phyloP scores from a whole-genome alignment of 2,888 invertebrate genomes.

The Eupeodes latifasciatus region DNA sequence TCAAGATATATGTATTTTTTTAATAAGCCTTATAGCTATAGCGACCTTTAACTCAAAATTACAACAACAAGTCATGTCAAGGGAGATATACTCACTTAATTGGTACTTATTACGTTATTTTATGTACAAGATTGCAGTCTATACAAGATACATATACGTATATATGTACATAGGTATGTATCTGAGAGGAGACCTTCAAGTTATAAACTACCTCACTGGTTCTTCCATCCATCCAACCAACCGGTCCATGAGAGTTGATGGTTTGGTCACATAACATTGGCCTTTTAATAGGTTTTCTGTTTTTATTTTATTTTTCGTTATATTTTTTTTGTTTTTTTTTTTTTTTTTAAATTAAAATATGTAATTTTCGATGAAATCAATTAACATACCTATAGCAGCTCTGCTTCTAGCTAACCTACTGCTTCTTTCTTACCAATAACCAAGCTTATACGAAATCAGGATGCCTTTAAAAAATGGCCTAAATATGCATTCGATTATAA shows the following conservation, averaged over 20 bases:
- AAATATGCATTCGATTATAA: conserved; percentile 22
- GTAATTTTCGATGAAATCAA: conserved; percentile 48
- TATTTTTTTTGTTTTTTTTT: not conserved
- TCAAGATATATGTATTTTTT: not conserved
- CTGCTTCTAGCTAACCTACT: not conserved
- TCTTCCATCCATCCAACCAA: conserved; percentile 40
- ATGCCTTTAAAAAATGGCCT: conserved; percentile 22
- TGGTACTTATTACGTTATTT: conserved; percentile 59
- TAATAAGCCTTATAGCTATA: conserved; percentile 12
- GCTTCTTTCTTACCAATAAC: not conserved
- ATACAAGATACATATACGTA: not conserved
- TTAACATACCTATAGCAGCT: conserved; percentile 16
- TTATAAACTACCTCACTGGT: conserved; percentile 49
- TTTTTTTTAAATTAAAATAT: conserved; percentile 26
- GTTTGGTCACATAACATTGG: conserved; percentile 55
- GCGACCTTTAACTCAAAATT: conserved; percentile 44
- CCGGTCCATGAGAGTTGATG: conserved; percentile 36
- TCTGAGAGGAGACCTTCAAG: conserved; percentile 56
- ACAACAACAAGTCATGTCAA: conserved; percentile 59
- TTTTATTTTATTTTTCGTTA: conserved; percentile 1
- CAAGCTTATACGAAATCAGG: conserved; percentile 27
- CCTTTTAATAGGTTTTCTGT: conserved; percentile 32
- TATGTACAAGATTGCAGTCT: conserved; percentile 52
- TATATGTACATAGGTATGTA: too few species aligned
- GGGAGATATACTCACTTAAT: conserved; percentile 63